phyloP scores from a whole-genome alignment of 2,797 vertebrate genomes.

The Rhinoraja longicauda region DNA sequence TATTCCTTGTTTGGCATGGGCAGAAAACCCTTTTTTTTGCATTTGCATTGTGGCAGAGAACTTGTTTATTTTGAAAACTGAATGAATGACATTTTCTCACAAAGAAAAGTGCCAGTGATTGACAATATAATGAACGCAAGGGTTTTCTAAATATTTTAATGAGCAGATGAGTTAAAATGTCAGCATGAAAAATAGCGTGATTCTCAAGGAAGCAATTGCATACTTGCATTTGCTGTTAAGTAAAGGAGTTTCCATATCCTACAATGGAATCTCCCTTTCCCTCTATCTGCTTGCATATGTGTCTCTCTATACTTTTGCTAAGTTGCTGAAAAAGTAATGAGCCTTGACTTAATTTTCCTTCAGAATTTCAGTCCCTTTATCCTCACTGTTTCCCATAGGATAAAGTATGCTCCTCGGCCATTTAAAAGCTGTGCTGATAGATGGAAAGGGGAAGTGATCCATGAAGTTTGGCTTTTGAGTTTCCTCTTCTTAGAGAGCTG shows the following conservation, averaged over 20 bases:
- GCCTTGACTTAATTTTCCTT: conserved; percentile 79
- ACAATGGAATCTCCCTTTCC: conserved; percentile 63
- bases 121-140: conserved; percentile 15
- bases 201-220: conserved; percentile 67
- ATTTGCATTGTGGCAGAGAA: not conserved
- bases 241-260: conserved; percentile 71
- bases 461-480: conserved; percentile 55
- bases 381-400: conserved; percentile 66
- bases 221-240: conserved; percentile 75
- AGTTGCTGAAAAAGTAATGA: conserved; percentile 93
- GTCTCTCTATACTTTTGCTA: conserved; percentile 75
- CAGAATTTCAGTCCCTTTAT: conserved; percentile 60
- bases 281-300: conserved; percentile 79
- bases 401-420: conserved; percentile 62
- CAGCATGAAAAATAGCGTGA: conserved; percentile 72
- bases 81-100: conserved; percentile 56
- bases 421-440: conserved; percentile 62
- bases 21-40: not conserved
- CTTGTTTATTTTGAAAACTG: conserved; percentile 41
- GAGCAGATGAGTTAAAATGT: conserved; percentile 69
- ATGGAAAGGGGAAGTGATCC: conserved; percentile 58
- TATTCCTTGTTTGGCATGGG: not conserved
- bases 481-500: conserved; percentile 50
- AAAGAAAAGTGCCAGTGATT: conserved; percentile 59
- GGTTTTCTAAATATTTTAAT: conserved; percentile 75